These are phyloP conservation scores for Poeciliopsis paucimaculata DNA, from an alignment of 2,797 vertebrate genomes.

Conservation along the genomic window DNA sequence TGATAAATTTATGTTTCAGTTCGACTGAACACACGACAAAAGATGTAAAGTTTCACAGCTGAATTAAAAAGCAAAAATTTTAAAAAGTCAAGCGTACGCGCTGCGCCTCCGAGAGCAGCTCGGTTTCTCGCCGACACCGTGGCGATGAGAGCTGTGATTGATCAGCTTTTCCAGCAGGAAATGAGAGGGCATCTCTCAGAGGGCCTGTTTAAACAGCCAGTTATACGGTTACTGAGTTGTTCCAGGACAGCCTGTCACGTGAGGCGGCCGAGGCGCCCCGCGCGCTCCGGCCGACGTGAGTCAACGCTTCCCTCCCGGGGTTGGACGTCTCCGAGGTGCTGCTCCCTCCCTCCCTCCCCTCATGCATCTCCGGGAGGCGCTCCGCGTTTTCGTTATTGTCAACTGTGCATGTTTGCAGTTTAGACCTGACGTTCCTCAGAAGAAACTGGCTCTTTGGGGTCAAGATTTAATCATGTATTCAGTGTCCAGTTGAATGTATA, in stretches of 20 bases:
- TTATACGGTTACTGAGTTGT: conserved; percentile 72
- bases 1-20: neutral
- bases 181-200: conserved; percentile 76
- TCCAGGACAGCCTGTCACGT: conserved; percentile 71
- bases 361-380: too few relatives aligned
- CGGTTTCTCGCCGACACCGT: conserved; percentile 28
- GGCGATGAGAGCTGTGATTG: conserved; percentile 71
- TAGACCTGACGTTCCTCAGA: neutral
- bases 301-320: conserved; percentile 62
- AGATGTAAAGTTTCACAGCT: neutral
- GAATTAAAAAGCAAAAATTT: neutral
- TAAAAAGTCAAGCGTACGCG: neutral
- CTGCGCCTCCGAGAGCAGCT: conserved; percentile 29
- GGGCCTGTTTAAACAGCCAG: conserved; percentile 71
- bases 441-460: neutral
- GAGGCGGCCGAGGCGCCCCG: conserved; percentile 28
- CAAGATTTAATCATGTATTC: neutral
- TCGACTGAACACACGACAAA: neutral
- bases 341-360: too few relatives aligned
- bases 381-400: conserved; percentile 4
- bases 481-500: neutral
- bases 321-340: conserved; percentile 36
- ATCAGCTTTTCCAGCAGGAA: conserved; percentile 77
- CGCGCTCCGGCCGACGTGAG: conserved; percentile 47
- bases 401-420: neutral